Conservation (phyloP, 2,797 vertebrate species). For the Pteropus rufus region DNA sequence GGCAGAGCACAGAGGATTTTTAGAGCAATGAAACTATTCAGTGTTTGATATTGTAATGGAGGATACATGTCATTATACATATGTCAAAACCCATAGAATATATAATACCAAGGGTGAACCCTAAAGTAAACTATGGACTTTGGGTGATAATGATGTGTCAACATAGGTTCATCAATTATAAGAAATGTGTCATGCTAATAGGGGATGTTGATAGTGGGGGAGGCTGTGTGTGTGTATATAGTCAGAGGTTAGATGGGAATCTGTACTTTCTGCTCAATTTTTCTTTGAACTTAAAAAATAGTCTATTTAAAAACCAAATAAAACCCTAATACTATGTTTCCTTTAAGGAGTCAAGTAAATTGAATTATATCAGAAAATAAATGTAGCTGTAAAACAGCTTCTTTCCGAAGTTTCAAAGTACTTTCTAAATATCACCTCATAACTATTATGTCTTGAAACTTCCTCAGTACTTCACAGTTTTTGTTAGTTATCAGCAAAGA, state of each 20-base stretch:
- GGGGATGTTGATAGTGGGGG: background rate
- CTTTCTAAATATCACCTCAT: background rate
- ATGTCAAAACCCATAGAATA: background rate
- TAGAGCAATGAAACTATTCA: background rate
- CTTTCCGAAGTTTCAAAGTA: background rate
- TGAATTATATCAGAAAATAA: background rate
- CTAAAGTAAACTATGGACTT: background rate
- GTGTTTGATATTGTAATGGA: background rate
- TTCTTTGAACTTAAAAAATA: background rate
- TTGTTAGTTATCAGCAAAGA: background rate
- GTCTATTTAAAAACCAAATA: background rate
- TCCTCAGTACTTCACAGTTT: background rate
- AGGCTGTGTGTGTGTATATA: background rate
- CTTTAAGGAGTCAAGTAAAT: background rate
- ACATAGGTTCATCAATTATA: background rate
- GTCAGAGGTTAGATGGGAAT: background rate
- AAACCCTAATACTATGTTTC: background rate
- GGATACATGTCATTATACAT: background rate
- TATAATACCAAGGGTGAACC: background rate
- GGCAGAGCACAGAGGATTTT: background rate
- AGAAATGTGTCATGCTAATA: background rate
- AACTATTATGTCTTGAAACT: background rate
- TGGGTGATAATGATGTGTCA: background rate
- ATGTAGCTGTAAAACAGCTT: background rate
- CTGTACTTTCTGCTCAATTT: background rate